Conservation (phyloP, 2,888 invertebrate genomes). For the Hypsopygia costalis region DNA sequence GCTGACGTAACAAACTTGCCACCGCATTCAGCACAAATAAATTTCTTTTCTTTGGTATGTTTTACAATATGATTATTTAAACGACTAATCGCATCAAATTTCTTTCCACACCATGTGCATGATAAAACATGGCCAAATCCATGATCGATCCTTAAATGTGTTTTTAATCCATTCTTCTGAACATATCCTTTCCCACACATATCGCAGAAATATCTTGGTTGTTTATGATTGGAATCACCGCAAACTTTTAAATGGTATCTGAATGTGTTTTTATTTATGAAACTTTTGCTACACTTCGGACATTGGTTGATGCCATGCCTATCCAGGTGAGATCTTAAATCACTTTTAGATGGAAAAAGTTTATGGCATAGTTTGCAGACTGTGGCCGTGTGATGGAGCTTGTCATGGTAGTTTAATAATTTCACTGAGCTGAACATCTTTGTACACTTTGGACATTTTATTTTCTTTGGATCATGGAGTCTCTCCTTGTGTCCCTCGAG, state of each 20-base stretch:
- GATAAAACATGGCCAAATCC: slow-evolving; percentile 47
- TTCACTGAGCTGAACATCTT: slow-evolving; percentile 54
- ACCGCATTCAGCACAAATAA: slow-evolving; percentile 53
- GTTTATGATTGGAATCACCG: slow-evolving; percentile 31
- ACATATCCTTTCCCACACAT: slow-evolving; percentile 55
- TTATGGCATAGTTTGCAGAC: slow-evolving; percentile 51
- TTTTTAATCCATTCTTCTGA: slow-evolving; percentile 46
- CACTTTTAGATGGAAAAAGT: slow-evolving; percentile 49
- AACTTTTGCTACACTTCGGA: slow-evolving; percentile 43
- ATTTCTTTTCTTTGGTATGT: slow-evolving; percentile 61
- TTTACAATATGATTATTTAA: slow-evolving; percentile 57
- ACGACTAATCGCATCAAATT: slow-evolving; percentile 55
- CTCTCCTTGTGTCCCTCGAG: slow-evolving; percentile 46
- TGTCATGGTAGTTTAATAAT: slow-evolving; percentile 46
- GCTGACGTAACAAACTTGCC: slow-evolving; percentile 57
- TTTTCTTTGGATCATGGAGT: slow-evolving; percentile 50
- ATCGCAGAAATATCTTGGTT: slow-evolving; percentile 50
- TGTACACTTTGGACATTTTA: slow-evolving; percentile 47
- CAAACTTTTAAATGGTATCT: slow-evolving; percentile 49
- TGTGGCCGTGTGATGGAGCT: slow-evolving; percentile 41
- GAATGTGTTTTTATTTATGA: slow-evolving; percentile 43
- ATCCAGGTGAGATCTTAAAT: slow-evolving; percentile 45
- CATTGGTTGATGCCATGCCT: slow-evolving; percentile 52
- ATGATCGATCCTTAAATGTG: slow-evolving; percentile 54
- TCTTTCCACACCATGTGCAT: slow-evolving; percentile 63